A percentile compares a stretch with the other conserved stretches of the same genome.
phyloP scores from a whole-genome alignment of 37 sponge, comb jelly and placozoan genomes.

The Hormiphora californensis region DNA sequence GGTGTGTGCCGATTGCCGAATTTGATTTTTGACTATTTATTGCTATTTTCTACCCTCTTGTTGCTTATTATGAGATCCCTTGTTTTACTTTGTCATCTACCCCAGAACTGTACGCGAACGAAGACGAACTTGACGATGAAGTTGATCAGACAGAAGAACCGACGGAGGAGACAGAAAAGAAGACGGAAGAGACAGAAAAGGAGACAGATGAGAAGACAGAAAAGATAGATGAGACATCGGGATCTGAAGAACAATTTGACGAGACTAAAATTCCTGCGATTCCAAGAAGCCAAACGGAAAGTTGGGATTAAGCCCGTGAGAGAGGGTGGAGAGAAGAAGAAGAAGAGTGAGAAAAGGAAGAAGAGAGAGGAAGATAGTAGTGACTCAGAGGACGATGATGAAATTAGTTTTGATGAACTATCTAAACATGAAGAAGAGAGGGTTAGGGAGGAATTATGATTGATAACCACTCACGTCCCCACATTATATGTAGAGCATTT shows the following conservation, averaged over 20 bases:
- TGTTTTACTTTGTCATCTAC: neutral
- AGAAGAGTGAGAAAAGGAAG: too few species aligned
- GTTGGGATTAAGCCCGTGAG: neutral
- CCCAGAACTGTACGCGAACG: conserved; percentile 17
- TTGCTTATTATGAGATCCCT: neutral
- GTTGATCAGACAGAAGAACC: neutral
- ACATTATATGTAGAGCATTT: too few species aligned
- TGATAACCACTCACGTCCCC: too few species aligned
- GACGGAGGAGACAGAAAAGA: neutral
- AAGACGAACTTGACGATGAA: conserved; percentile 25
- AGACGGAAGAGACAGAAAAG: neutral
- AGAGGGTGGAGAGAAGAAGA: too few species aligned
- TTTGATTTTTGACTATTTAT: neutral
- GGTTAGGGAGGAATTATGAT: too few species aligned
- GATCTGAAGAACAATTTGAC: neutral
- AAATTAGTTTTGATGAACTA: too few species aligned
- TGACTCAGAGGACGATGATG: too few species aligned
- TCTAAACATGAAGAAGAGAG: too few species aligned
- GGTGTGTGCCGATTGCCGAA: too few species aligned
- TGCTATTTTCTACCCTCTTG: neutral
- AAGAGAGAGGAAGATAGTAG: too few species aligned
- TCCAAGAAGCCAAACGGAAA: neutral
- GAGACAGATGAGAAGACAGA: neutral
- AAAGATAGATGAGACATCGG: too few species aligned
- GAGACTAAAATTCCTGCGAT: too few species aligned